Percentiles rank a stretch among this genome's conserved stretches.
phyloP scores from a whole-genome alignment of 1,140 invertebrate genomes.

The Drosophila gunungcola region DNA sequence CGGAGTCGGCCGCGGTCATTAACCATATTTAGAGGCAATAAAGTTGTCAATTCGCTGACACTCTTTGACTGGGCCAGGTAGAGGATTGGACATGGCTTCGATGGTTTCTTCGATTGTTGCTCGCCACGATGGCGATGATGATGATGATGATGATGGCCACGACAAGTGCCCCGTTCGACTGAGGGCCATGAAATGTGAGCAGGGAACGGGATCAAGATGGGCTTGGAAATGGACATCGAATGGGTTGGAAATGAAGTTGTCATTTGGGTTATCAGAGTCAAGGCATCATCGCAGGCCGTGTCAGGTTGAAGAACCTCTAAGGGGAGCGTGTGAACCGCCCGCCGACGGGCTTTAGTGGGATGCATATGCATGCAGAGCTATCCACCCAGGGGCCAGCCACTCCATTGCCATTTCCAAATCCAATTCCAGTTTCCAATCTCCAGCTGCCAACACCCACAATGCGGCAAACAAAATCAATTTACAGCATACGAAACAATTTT shows the following conservation, averaged over 20 bases:
- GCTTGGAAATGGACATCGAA: slow-evolving; percentile 33
- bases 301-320: slow-evolving; percentile 42
- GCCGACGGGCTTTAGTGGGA: slow-evolving; percentile 20
- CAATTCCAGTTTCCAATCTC: slow-evolving; percentile 34
- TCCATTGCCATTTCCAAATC: slow-evolving; percentile 37
- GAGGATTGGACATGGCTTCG: slow-evolving; percentile 55
- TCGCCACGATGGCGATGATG: slow-evolving; percentile 9
- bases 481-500: slow-evolving; percentile 41
- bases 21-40: slow-evolving; percentile 79
- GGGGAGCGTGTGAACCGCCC: slow-evolving; percentile 29
- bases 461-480: slow-evolving; percentile 63
- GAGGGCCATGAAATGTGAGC: slow-evolving; percentile 48
- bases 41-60: slow-evolving; percentile 70
- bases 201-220: slow-evolving; percentile 32
- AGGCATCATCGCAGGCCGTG: slow-evolving; percentile 22
- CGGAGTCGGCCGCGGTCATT: slow-evolving; percentile 55
- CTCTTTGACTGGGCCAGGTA: slow-evolving; percentile 34
- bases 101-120: slow-evolving; percentile 39
- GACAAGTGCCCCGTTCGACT: slow-evolving; percentile 13
- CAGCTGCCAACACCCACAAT: slow-evolving; percentile 46
- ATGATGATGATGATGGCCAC: slow-evolving; percentile 30
- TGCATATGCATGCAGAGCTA: not conserved
- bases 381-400: slow-evolving; percentile 12
- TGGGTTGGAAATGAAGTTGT: slow-evolving; percentile 55
- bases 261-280: slow-evolving; percentile 46